Base-by-base conservation (phyloP, 2,888 invertebrate genomes). In the Gastracanthus pulcherrimus region DNA sequence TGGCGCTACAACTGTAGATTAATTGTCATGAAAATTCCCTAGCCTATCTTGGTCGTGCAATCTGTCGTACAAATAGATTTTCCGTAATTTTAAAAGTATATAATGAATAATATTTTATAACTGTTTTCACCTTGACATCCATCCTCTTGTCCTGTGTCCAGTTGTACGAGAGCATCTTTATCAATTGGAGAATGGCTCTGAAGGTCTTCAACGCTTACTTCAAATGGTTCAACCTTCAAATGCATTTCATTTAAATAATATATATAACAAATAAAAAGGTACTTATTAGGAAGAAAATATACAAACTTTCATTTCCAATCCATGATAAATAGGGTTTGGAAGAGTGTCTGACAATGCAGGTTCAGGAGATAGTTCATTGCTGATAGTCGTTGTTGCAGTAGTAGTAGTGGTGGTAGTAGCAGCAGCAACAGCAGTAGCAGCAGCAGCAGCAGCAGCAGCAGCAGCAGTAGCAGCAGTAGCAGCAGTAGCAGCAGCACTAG, bases 161-260 rank as follows among this genome's bases (percentile, higher is more conserved):
- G 74, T 84, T 88, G 86, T 16, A 89, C 87, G 55, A 82, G 60
- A 16, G 86, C 83, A 76, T 90, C 88, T 75, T 89, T 90, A 4
- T 84, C 85, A 26, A 81, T 34, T 1, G 84, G 67, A 9, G 85
- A 85, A 36, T 85, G 82, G 48, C 86, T 90, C 29, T 87, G 87
- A 41, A 88, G 83, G 26, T 89, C 89, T n/a, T 89, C 89, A 13
- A 85, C 76, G 2, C 84, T 80, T 48, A 89, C 80, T 79, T 90
- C 90, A 71, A 89, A 86, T 38, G 90, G 90, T 85, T 90, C 90
- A 9, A 82, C 79, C 79, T 45, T 19, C n/a, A n/a, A n/a, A n/a
- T n/a, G n/a, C n/a, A n/a, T n/a, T n/a, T n/a, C n/a, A n/a, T n/a
- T 69, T 34, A 34, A 6, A 58, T n/a, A 64, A 66, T 38, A 62